Evolutionary conservation across 2,888 invertebrate species (phyloP).

Genomic region (Tachystola acroxantha): DNA sequence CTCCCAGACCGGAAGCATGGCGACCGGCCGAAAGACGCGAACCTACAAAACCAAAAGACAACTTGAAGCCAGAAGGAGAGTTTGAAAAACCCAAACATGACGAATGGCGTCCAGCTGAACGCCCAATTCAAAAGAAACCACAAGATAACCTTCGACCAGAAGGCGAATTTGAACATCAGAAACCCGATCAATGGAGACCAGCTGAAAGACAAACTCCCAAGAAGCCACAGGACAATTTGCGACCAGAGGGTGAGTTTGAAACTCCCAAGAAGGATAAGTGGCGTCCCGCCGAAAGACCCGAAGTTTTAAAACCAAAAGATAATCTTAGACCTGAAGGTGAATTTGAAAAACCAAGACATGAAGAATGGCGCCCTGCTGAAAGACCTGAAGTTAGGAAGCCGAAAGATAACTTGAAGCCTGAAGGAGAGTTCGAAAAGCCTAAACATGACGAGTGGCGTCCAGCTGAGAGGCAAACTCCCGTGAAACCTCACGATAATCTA

Average conservation of each 20-base stretch:
- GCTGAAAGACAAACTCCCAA: conserved; percentile 56
- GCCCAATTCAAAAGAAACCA: conserved; percentile 47
- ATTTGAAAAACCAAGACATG: conserved; percentile 51
- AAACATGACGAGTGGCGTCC: conserved; percentile 46
- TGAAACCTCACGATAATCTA: conserved; percentile 49
- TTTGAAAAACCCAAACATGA: conserved; percentile 57
- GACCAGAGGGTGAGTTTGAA: conserved; percentile 73
- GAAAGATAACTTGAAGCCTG: conserved; percentile 43
- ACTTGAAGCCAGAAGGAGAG: conserved; percentile 70
- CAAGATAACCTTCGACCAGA: conserved; percentile 68
- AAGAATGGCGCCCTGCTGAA: conserved; percentile 32
- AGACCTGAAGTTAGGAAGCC: conserved; percentile 41
- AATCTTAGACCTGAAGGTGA: conserved; percentile 56
- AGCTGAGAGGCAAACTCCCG: conserved; percentile 38
- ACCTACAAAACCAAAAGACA: conserved; percentile 59
- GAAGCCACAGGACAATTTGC: conserved; percentile 68
- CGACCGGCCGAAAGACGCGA: conserved; percentile 53
- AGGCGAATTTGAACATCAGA: conserved; percentile 67
- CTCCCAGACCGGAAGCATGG: conserved; percentile 44
- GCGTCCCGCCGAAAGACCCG: conserved; percentile 41
- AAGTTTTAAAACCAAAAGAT: conserved; percentile 28
- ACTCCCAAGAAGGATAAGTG: conserved; percentile 44
- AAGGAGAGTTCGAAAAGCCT: conserved; percentile 62
- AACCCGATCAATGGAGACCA: conserved; percentile 53
- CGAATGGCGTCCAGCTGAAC: conserved; percentile 59